These are phyloP conservation scores for Autographa gamma DNA, from an alignment of 2,888 invertebrate species.

Conservation along the genomic window DNA sequence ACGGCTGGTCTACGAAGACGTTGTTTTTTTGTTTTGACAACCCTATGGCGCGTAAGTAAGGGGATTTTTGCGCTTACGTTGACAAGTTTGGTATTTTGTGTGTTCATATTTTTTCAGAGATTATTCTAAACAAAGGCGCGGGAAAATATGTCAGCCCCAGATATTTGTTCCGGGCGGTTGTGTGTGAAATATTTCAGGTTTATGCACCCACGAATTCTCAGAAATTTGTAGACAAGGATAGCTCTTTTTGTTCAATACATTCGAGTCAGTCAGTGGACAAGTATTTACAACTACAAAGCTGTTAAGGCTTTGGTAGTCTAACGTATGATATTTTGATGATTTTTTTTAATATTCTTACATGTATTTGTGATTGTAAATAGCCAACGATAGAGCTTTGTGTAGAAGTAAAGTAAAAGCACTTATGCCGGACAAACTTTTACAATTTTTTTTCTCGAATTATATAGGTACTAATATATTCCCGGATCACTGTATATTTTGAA, in stretches of 20 bases:
- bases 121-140: slow-evolving; percentile 2
- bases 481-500: too few species aligned
- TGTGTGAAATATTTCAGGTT: background rate
- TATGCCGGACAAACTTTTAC: too few species aligned
- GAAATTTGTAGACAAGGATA: background rate
- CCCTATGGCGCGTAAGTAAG: background rate
- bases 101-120: slow-evolving; percentile 4
- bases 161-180: background rate
- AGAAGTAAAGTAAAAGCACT: too few species aligned
- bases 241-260: background rate
- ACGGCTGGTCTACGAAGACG: background rate
- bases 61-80: background rate
- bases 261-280: background rate
- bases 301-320: too few species aligned
- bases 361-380: too few species aligned
- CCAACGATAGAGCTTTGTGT: too few species aligned
- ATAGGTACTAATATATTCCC: too few species aligned
- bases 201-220: background rate
- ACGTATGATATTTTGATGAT: too few species aligned
- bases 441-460: too few species aligned
- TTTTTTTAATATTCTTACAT: too few species aligned
- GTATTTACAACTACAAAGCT: too few species aligned
- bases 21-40: background rate
- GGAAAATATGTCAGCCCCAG: background rate
- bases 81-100: slow-evolving; percentile 6